Evolutionary conservation across 2,113 vertebrate species (phyloP).

Genomic region (Butorides virescens): DNA sequence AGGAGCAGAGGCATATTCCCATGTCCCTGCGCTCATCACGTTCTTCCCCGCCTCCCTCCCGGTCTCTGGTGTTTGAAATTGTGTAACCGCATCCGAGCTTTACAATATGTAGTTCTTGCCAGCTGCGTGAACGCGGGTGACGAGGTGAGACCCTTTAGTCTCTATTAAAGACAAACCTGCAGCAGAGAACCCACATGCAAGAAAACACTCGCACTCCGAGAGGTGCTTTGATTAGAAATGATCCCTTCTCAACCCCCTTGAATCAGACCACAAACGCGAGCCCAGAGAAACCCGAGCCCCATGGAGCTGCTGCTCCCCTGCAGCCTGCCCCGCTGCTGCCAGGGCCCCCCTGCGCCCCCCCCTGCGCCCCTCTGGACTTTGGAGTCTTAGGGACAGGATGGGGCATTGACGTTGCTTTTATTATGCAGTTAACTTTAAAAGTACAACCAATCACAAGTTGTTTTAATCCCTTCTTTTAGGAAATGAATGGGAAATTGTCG

Average conservation of each 20-base stretch:
- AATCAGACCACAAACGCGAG: background rate
- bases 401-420: background rate
- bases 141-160: background rate
- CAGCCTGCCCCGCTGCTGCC: background rate
- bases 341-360: background rate
- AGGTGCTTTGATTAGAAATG: background rate
- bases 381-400: background rate
- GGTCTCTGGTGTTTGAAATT: background rate
- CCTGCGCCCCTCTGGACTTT: too few species aligned
- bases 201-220: fast-evolving
- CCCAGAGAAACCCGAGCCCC: fast-evolving
- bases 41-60: background rate
- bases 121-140: fast-evolving
- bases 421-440: background rate
- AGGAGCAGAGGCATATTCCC: background rate
- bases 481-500: slow-evolving; percentile 77
- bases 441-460: background rate
- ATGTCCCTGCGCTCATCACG: background rate
- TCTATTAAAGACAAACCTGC: background rate
- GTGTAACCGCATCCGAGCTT: background rate
- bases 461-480: slow-evolving; percentile 65
- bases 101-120: background rate
- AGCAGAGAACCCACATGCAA: background rate
- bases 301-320: background rate
- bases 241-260: background rate